Percentiles rank a stretch among this genome's conserved stretches.
Conservation (phyloP, 1,140 invertebrate species). For the Bombus huntii region DNA sequence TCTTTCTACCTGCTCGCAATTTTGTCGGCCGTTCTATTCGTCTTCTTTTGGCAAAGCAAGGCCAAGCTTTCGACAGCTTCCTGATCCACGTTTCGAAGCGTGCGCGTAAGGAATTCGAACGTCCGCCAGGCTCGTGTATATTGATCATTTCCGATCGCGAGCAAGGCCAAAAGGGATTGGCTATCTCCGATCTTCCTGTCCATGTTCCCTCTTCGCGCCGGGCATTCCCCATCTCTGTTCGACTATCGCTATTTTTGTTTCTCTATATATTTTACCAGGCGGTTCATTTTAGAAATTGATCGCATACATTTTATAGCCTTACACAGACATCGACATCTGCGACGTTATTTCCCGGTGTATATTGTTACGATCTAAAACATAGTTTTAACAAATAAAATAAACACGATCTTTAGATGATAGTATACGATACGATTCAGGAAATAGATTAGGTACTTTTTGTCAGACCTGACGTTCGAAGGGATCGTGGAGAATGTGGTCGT, state of each 20-base stretch:
- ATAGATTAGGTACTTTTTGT: not conserved
- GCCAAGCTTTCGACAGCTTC: constrained; percentile 72
- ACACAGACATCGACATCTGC: not conserved
- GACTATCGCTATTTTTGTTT: not conserved
- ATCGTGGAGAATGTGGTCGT: not conserved
- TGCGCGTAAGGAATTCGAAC: constrained; percentile 41
- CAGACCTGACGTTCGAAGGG: not conserved
- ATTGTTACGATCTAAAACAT: not conserved
- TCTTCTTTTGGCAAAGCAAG: constrained; percentile 60
- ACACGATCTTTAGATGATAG: too few species aligned
- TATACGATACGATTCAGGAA: not conserved
- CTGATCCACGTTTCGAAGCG: constrained; percentile 64
- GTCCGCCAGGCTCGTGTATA: constrained; percentile 53
- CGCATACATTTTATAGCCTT: constrained; percentile 10
- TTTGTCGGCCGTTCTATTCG: constrained; percentile 49
- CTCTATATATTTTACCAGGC: not conserved
- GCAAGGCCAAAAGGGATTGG: constrained; percentile 78
- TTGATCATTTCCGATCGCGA: constrained; percentile 73
- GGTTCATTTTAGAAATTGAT: constrained; percentile 58
- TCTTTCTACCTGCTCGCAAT: constrained; percentile 9
- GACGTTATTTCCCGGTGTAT: too few species aligned
- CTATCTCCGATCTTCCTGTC: constrained; percentile 47
- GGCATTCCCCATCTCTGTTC: constrained; percentile 18
- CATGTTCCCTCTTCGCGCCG: not conserved
- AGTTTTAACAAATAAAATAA: not conserved